phyloP scores from a whole-genome alignment of 1,140 invertebrate genomes.

The Bombus sylvicola region DNA sequence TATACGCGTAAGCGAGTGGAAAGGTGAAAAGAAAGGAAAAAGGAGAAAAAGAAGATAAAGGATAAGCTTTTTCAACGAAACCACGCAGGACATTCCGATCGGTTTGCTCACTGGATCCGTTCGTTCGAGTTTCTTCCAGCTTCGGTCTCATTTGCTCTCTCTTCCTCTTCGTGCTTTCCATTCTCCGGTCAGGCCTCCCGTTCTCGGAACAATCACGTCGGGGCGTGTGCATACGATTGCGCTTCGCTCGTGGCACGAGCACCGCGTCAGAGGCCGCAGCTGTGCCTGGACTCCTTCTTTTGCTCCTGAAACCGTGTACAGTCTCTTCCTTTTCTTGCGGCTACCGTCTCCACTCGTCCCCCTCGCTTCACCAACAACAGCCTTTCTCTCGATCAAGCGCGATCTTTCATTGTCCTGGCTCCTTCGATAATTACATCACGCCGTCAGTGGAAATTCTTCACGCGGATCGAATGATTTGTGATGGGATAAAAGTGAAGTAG shows the following conservation, averaged over 20 bases:
- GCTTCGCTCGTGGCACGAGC: slow-evolving; percentile 62
- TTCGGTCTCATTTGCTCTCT: slow-evolving; percentile 16
- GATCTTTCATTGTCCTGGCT: slow-evolving; percentile 28
- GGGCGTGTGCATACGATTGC: slow-evolving; percentile 64
- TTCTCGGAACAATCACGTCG: slow-evolving; percentile 69
- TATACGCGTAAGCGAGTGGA: too few relatives aligned
- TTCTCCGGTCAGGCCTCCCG: slow-evolving; percentile 39
- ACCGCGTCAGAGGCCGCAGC: slow-evolving; percentile 62
- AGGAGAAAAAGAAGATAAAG: too few relatives aligned
- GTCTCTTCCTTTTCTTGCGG: slow-evolving; percentile 42
- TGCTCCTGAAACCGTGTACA: slow-evolving; percentile 59
- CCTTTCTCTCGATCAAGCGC: slow-evolving; percentile 32
- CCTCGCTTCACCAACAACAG: background rate
- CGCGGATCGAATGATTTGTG: background rate
- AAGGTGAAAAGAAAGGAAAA: background rate
- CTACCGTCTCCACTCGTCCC: slow-evolving; percentile 46
- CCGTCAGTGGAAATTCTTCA: background rate
- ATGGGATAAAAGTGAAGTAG: too few relatives aligned
- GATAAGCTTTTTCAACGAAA: slow-evolving; percentile 17
- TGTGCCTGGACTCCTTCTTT: slow-evolving; percentile 57
- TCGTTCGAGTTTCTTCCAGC: slow-evolving; percentile 44
- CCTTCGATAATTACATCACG: slow-evolving; percentile 27
- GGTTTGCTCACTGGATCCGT: slow-evolving; percentile 16
- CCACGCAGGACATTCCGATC: slow-evolving; percentile 48
- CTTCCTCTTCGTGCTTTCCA: slow-evolving; percentile 45